phyloP scores from a whole-genome alignment of 1,140 invertebrate species.

The Drosophila nannoptera region DNA sequence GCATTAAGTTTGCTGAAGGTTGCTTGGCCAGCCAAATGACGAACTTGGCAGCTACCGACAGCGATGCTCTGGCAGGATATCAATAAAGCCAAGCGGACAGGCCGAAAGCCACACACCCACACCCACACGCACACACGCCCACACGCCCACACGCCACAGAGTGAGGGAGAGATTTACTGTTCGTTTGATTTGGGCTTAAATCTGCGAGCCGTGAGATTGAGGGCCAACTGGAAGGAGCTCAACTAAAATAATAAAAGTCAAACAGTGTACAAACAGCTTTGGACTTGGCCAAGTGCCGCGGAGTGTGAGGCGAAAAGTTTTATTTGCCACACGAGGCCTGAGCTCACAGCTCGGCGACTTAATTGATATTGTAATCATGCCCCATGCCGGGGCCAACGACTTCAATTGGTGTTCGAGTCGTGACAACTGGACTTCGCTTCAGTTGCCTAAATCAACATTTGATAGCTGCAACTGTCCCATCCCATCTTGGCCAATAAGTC shows the following conservation, averaged over 20 bases:
- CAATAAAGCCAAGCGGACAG: conserved; percentile 65
- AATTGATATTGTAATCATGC: conserved; percentile 62
- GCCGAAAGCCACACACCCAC: conserved; percentile 37
- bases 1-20: conserved; percentile 58
- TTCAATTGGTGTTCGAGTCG: no score
- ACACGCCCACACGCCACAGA: conserved; percentile 9
- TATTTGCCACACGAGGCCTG: conserved; percentile 22
- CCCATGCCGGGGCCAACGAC: no score
- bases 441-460: no score
- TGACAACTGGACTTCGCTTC: no score
- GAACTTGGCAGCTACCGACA: conserved; percentile 70
- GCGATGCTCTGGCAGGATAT: conserved; percentile 54
- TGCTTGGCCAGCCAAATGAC: conserved; percentile 32
- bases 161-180: conserved; percentile 15
- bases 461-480: no score
- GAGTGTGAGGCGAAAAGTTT: conserved; percentile 53
- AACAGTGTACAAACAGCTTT: conserved; percentile 71
- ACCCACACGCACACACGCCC: conserved; percentile 18
- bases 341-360: conserved; percentile 36
- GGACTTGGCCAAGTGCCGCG: conserved; percentile 37
- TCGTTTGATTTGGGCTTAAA: conserved; percentile 64
- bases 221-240: conserved; percentile 49
- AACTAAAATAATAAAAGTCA: conserved; percentile 78
- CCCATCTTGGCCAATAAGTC: no score
- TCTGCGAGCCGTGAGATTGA: conserved; percentile 13